Evolutionary conservation across 1,140 invertebrate species (phyloP).

Genomic region (Aleiodes sp.): DNA sequence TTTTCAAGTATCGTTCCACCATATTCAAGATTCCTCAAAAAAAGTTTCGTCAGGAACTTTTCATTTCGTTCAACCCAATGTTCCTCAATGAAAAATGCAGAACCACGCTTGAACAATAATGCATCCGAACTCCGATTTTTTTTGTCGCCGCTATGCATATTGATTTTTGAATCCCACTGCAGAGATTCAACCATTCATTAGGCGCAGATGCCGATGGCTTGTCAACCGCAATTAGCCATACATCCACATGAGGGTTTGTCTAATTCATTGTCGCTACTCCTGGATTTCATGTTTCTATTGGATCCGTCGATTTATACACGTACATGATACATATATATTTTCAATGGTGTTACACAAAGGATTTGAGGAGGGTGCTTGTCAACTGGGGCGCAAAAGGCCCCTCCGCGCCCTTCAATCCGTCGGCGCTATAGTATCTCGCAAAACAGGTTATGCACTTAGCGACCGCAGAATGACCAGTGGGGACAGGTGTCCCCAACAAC

Average conservation of each 20-base stretch:
- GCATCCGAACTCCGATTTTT: too few relatives aligned
- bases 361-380: background rate
- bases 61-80: too few relatives aligned
- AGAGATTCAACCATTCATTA: conserved; percentile 49
- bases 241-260: conserved; percentile 41
- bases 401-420: background rate
- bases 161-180: conserved; percentile 21
- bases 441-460: conserved; percentile 46
- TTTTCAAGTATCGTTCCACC: too few relatives aligned
- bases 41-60: too few relatives aligned
- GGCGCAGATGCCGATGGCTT: conserved; percentile 52
- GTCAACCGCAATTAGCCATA: conserved; percentile 52
- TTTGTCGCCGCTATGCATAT: too few relatives aligned
- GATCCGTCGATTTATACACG: background rate
- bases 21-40: too few relatives aligned
- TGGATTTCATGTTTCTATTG: conserved; percentile 13
- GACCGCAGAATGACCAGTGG: conserved; percentile 38
- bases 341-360: background rate
- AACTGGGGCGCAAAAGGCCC: background rate
- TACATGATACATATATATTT: background rate
- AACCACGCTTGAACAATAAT: too few relatives aligned
- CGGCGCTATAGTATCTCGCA: conserved; percentile 25
- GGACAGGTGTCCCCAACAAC: conserved; percentile 42
- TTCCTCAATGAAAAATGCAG: too few relatives aligned
- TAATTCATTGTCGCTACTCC: conserved; percentile 9